Base-by-base conservation (phyloP, 92 coral and sea anemone genomes). In the Montipora capitata region DNA sequence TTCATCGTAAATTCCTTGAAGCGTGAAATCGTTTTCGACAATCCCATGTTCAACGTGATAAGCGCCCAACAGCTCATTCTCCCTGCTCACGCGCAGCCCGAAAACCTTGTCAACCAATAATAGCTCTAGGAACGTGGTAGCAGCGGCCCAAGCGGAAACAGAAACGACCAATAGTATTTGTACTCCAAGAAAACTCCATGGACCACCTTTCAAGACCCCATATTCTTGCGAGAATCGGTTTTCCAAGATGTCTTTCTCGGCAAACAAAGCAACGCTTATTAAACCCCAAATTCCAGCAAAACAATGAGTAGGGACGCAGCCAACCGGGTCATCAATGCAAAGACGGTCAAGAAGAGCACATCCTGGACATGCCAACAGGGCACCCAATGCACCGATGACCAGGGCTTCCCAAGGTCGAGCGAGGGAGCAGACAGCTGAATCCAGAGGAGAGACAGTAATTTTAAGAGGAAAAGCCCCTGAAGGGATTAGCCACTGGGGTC, bases 361-460 rank as follows among this genome's bases (percentile, higher is more conserved):
- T 16, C 96, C 94, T 17, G 92, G 77, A 68, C 99, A 96, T 45
- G 99, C 97, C 1, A 92, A 69, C 9, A 91, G 63, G 8, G 96
- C 99, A 2, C 98, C 99, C 4, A 96, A 68, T 39, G 88, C 85
- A 48, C 99, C 96, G 70, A 96, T 96, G 3, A 96, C 52, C 16
- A 96, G 40, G 2, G 94, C 96, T 73, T 96, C 99, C 99, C 99
- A 96, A 10, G 99, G 99, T 5, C 96, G 96, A 41, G 94, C 93
- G 14, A 96, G 88, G 1, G 99, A 84, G 63, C 99, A 94, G 71
- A 94, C 85, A 4, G 94, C 99, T 92, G 87, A 4, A 58, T 62
- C 6, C 12, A 27, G 16, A 5, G 27, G n/a, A 45, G 54, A 61
- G 35, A 27, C 35, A 27, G 35, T 27, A 27, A 27, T 27, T 27